Base-by-base conservation (phyloP, 2,797 vertebrate species). In the Menidia menidia region DNA sequence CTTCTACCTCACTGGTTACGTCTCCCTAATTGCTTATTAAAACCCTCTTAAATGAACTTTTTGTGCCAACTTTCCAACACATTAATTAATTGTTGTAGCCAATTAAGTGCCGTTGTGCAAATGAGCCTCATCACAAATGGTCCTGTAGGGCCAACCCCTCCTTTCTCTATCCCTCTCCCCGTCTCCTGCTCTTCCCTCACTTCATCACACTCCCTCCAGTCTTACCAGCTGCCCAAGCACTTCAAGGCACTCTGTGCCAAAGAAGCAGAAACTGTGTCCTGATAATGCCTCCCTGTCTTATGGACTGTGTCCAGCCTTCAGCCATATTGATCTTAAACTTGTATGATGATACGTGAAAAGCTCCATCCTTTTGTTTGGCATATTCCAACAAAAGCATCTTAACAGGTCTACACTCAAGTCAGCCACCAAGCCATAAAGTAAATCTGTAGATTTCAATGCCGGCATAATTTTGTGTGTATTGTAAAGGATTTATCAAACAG, bases 61-160 rank as follows among this genome's bases (percentile, higher is more conserved):
- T 93, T 88, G 96, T 97, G 96, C 97, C 96, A 97, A 97, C 96
- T 97, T 97, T 98, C 95, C 96, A 97, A 98, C 96, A 97, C 97
- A 98, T 98, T 98, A 98, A 98, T 98, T 98, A 98, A 98, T 98
- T 98, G 96, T 97, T 97, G 96, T 96, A 97, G 96, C 96, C 97
- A 98, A 98, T 98, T 98, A 98, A 97, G 96, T 98, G 96, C 93
- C 96, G 94, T 94, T 95, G 96, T 93, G 96, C 96, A 97, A 97
- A 98, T 97, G 97, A 98, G 96, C 96, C 94, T 92, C 95, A 96
- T 94, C 95, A 96, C 97, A 97, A 73, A 73, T 73, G 70, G 70
- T 73, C 70, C 71, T 73, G 32, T 41, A 74, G 64, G 71, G 96
- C 95, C 89, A 76, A 91, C 91, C 88, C 89, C 82, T 83, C 84